Conservation (phyloP, 2,113 vertebrate species). For the Cynocephalus volans region DNA sequence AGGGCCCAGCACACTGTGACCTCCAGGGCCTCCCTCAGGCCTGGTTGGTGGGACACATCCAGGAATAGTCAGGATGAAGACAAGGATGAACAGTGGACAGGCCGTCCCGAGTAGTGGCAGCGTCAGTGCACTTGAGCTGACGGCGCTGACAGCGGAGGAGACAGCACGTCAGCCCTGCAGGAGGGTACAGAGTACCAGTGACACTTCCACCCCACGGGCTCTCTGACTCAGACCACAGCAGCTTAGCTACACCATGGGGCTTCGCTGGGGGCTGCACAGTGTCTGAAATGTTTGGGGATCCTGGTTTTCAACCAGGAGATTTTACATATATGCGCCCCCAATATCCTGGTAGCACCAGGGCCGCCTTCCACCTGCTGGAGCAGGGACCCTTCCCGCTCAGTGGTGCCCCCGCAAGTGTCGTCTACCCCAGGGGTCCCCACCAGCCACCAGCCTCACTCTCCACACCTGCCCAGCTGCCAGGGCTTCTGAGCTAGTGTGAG, state of each 20-base stretch:
- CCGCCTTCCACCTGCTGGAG: neutral
- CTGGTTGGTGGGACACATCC: neutral
- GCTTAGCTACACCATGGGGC: neutral
- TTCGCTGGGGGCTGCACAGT: neutral
- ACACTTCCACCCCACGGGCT: neutral
- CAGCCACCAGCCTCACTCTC: neutral
- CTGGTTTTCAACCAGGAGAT: neutral
- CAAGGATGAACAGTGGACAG: accelerated
- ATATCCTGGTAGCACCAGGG: too few relatives aligned
- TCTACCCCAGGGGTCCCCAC: too few relatives aligned
- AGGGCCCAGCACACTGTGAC: too few relatives aligned
- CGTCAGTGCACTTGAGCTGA: neutral
- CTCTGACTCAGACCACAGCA: neutral
- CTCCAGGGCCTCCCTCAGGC: neutral
- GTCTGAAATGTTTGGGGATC: neutral
- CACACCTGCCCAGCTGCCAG: neutral
- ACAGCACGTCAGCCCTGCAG: too few relatives aligned
- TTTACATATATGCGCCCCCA: too few relatives aligned
- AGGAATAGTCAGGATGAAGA: neutral
- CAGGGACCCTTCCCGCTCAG: neutral
- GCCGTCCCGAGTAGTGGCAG: too few relatives aligned
- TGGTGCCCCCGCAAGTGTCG: too few relatives aligned
- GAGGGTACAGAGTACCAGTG: neutral
- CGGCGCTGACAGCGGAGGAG: too few relatives aligned
- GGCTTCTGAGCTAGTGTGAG: neutral